Evolutionary conservation across 1,140 invertebrate genomes (phyloP).

Genomic region (Anastrepha obliqua): DNA sequence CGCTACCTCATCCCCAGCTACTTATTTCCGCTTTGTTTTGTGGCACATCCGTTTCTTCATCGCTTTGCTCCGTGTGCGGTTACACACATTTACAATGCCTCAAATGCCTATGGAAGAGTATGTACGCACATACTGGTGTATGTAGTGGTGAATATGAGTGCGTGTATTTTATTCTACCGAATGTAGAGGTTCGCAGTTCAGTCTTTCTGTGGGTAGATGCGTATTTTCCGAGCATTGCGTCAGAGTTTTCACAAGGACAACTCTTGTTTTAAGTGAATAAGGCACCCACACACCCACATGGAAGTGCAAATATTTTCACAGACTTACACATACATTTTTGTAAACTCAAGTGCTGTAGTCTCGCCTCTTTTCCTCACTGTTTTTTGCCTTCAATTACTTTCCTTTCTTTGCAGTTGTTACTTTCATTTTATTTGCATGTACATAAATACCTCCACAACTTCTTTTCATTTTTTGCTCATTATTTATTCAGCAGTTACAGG

Average conservation of each 20-base stretch:
- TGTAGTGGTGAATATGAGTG: neutral
- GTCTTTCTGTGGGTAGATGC: neutral
- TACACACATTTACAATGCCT: neutral
- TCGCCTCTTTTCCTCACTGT: neutral
- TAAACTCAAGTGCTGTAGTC: neutral
- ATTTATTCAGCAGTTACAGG: neutral
- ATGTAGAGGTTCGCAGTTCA: neutral
- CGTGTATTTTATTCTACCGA: neutral
- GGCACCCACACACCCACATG: neutral
- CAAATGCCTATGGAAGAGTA: neutral
- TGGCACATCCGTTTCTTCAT: constrained; percentile 6
- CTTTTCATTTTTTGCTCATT: neutral
- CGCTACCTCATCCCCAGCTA: neutral
- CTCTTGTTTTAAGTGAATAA: neutral
- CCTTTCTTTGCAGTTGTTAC: neutral
- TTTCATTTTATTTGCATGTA: neutral
- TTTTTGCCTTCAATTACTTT: neutral
- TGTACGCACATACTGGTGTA: neutral
- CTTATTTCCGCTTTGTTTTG: neutral
- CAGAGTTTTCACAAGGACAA: constrained; percentile 22
- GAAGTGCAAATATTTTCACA: neutral
- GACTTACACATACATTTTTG: neutral
- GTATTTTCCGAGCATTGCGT: neutral
- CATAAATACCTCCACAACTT: neutral
- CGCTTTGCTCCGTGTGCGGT: neutral